Percentiles rank a stretch among this genome's conserved stretches.
phyloP scores from a whole-genome alignment of 2,888 invertebrate species.

The Hypomecis atomaria region DNA sequence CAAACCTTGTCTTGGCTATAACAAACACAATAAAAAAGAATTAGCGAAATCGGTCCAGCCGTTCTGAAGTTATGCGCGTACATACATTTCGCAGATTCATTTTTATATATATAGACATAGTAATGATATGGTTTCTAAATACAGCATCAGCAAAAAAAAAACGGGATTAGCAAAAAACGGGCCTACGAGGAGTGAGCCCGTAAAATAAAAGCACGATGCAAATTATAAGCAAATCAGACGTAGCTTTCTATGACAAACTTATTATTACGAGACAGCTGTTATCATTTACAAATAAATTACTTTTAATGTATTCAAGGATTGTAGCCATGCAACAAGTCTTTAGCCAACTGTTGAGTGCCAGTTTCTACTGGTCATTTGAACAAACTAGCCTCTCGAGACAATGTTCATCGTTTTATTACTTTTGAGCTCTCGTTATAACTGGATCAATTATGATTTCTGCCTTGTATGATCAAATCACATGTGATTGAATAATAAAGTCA shows the following conservation, averaged over 20 bases:
- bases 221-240: not conserved
- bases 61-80: too few species aligned
- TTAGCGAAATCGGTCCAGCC: too few species aligned
- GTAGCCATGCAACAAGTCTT: constrained; percentile 77
- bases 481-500: not conserved
- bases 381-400: constrained; percentile 48
- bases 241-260: constrained; percentile 9
- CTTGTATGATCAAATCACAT: not conserved
- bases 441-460: not conserved
- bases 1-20: too few species aligned
- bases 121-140: too few species aligned
- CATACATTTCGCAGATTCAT: too few species aligned
- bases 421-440: constrained; percentile 2
- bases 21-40: too few species aligned
- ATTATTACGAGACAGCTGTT: constrained; percentile 24
- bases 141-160: too few species aligned
- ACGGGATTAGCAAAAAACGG: too few species aligned
- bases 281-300: constrained; percentile 46
- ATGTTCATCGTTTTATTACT: constrained; percentile 7
- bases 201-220: not conserved
- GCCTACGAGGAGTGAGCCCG: too few species aligned
- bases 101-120: too few species aligned
- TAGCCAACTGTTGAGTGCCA: constrained; percentile 77
- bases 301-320: constrained; percentile 67
- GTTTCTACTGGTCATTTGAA: constrained; percentile 22